Evolutionary conservation across 1,140 invertebrate genomes (phyloP), one percentile per base, ranked within the genome.

Genomic region (Parasteatoda tepidariorum): DNA sequence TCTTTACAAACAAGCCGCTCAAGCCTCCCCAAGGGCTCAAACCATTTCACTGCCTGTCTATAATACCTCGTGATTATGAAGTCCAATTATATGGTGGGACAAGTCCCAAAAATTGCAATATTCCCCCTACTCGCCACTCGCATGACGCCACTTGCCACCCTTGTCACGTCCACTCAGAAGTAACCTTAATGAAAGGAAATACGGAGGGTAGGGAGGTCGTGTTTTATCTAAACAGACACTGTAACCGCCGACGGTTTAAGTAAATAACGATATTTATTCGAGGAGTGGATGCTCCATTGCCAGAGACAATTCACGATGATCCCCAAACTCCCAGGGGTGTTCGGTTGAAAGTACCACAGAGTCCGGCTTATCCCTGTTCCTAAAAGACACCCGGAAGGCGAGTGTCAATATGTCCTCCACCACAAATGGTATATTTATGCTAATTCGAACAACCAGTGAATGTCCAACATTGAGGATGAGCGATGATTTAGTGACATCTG

Each of bases 191-290:
- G 33, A 68, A 68, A 33, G n/a, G n/a, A n/a, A n/a, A n/a, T n/a
- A n/a, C n/a, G 26, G 11, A 26, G 66, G 61, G 64, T 31, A 11
- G 24, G 33, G 33, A 33, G 7, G 33, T 55, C 31, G 22, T 61
- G 55, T 71, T 71, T 71, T 71, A 71, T 59, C 71, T 74, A 74
- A 74, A 74, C 38, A 74, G 71, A 59, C 54, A 34, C 71, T 31
- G 71, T 59, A 61, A 61, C 41, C 41, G 26, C 55, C 26, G 55
- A 11, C 26, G 71, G 59, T 74, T 74, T 74, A 61, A 74, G 71
- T 74, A 74, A 74, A 74, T 74, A 74, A 74, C 33, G 71, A 61
- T 74, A 61, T 74, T 74, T 74, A 61, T 74, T 55, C 71, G 30
- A 28, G 33, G 1, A 9, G 33, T 28, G n/a, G 71, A 6, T 38